Percentiles rank a stretch among this genome's conserved stretches.
Evolutionary conservation across 2,113 vertebrate species (phyloP).

Genomic region (Caloenas nicobarica): DNA sequence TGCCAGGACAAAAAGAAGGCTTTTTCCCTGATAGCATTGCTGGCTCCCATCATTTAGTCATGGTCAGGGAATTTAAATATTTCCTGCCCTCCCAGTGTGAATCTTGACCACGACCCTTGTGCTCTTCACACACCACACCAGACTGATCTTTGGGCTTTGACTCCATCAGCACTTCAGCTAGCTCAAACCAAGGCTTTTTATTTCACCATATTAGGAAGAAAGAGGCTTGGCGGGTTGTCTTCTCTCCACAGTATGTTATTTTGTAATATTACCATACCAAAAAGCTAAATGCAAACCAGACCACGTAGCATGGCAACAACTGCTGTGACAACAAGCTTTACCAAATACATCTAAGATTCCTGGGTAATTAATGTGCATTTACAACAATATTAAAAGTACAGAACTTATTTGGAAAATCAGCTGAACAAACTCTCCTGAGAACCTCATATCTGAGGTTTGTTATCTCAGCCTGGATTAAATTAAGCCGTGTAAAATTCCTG

Average conservation of each 20-base stretch:
- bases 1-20: background rate
- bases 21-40: background rate
- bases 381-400: background rate
- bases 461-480: background rate
- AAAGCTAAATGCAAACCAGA: constrained; percentile 59
- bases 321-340: constrained; percentile 17
- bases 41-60: constrained; percentile 10
- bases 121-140: background rate
- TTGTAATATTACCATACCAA: constrained; percentile 45
- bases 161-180: constrained; percentile 17
- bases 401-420: constrained; percentile 9
- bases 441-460: background rate
- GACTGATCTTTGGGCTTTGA: background rate
- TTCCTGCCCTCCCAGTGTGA: constrained; percentile 37
- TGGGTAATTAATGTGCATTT: background rate
- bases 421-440: background rate
- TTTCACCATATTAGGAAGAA: constrained; percentile 72
- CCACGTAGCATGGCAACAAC: background rate
- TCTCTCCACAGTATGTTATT: constrained; percentile 24
- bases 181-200: background rate
- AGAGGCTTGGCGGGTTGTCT: background rate
- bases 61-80: constrained; percentile 53
- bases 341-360: background rate
- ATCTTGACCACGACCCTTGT: background rate
- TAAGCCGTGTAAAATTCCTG: constrained; percentile 9